Base-by-base conservation (phyloP, 2,113 vertebrate species). In the Lasiurus cinereus region DNA sequence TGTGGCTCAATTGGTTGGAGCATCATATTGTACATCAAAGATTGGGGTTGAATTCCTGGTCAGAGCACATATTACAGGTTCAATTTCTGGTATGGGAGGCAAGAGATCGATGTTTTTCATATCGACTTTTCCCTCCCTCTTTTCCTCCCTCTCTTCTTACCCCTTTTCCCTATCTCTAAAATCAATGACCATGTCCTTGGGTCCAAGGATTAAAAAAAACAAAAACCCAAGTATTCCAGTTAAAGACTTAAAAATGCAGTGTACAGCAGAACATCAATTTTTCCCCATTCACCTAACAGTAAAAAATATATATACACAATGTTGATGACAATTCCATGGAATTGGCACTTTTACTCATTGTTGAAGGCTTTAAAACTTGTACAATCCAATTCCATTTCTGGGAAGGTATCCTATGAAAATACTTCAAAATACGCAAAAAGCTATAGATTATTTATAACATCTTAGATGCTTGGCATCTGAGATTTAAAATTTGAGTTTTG, bases 401-500 rank as follows among this genome's bases (percentile, higher is more conserved):
- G 94, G 84, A 97, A 93, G 39, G n/a, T 84, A 96, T 56, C 82
- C 52, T 88, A 82, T 77, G 27, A 87, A 95, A 93, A 97, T 59
- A 96, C 74, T 27, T 96, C 70, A 94, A 93, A 92, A 87, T 92
- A 94, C 83, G 64, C 84, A 94, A 93, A 95, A 93, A 86, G 62
- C 36, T 90, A 91, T 62, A 91, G 87, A 91, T 94, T 94, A 96
- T 92, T 96, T 95, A 92, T 93, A 97, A 83, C 16, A 80, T 67
- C 43, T 59, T 86, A 87, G 70, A 95, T 62, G 39, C 29, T 77
- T 93, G 93, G 80, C 83, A 89, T 79, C 62, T 90, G 70, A 80
- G 84, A 87, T 76, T 93, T 80, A 88, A 86, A 79, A 83, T 83
- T 39, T 94, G 74, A 84, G 56, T 95, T 93, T 89, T 94, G 77